phyloP scores from a whole-genome alignment of 1,140 invertebrate species.

The Tetraneura akinire region DNA sequence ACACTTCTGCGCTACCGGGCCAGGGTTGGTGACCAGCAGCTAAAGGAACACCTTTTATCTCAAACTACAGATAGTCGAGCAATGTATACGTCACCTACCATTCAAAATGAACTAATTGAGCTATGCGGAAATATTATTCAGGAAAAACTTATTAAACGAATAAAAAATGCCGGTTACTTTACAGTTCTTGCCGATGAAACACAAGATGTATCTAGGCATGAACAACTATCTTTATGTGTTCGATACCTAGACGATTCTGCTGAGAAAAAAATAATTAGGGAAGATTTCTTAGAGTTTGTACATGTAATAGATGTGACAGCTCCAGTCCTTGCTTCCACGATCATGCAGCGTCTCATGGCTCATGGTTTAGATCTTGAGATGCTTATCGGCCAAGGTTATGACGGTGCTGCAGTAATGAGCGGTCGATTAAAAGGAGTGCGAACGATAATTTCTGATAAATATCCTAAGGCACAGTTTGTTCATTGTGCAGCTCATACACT shows the following conservation, averaged over 20 bases:
- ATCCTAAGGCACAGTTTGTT: background rate
- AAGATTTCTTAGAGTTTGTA: conserved; percentile 17
- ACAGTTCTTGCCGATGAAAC: conserved; percentile 5
- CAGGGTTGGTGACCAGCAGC: background rate
- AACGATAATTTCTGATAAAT: background rate
- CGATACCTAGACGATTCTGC: background rate
- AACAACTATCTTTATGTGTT: background rate
- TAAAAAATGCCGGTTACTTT: conserved; percentile 4
- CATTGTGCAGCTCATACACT: background rate
- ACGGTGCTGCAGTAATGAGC: background rate
- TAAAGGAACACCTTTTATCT: conserved; percentile 8
- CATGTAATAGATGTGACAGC: conserved; percentile 2
- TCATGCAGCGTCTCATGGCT: background rate
- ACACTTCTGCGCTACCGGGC: background rate
- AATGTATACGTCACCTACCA: conserved; percentile 6
- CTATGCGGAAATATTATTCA: conserved; percentile 6
- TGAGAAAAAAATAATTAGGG: background rate
- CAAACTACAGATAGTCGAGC: background rate
- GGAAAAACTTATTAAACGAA: background rate
- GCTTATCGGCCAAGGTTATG: conserved; percentile 5
- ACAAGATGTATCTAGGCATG: background rate
- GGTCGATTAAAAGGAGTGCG: background rate
- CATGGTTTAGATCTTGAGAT: background rate
- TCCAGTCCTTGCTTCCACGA: background rate
- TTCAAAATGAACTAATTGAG: background rate